Evolutionary conservation across 2,797 vertebrate genomes (phyloP), one percentile per base, ranked within the genome.

Genomic region (Chloroceryle amazona): DNA sequence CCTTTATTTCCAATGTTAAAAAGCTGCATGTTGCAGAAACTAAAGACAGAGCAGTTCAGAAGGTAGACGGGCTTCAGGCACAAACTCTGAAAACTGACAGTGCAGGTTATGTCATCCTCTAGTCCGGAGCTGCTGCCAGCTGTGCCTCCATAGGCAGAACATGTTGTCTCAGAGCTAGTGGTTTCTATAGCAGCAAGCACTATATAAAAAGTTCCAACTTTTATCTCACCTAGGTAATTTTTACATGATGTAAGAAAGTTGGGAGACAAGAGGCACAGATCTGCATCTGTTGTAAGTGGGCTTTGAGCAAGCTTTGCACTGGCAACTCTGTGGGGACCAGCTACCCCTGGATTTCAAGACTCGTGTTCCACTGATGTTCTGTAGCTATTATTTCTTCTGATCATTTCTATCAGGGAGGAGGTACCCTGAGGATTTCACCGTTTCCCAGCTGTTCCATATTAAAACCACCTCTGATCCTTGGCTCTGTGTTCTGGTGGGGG

Each of bases 151-250:
- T 7, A 72, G 62, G 62, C 80, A 23, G 13, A 76, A 67, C 83
- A 62, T 0, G 0, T 6, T 65, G 26, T 17, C 51, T 51, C 26
- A 5, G 41, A 81, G 67, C 35, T 57, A 11, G 6, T 66, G 66
- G 85, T 94, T 95, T 94, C 94, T 88, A 91, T 88, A 88, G 95
- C 96, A 96, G 89, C 22, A 0, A 90, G 80, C 5, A 7, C 54
- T 42, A n/a, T 12, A 68, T 44, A 47, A 88, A 92, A 72, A 83
- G 3, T 72, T 29, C 55, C 55, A 72, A 72, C 70, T 84, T 68
- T 83, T 72, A 49, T 51, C 58, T 95, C 80, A 68, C 31, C 81
- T 85, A 76, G 26, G 44, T 46, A 15, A 82, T 67, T 57, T 62
- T 51, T 61, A 72, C 0, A 1, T 26, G 65, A 31, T 26, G 8